A percentile compares a stretch with the other conserved stretches of the same genome.
Conservation (phyloP, 2,888 invertebrate genomes). For the Dynastes maya region DNA sequence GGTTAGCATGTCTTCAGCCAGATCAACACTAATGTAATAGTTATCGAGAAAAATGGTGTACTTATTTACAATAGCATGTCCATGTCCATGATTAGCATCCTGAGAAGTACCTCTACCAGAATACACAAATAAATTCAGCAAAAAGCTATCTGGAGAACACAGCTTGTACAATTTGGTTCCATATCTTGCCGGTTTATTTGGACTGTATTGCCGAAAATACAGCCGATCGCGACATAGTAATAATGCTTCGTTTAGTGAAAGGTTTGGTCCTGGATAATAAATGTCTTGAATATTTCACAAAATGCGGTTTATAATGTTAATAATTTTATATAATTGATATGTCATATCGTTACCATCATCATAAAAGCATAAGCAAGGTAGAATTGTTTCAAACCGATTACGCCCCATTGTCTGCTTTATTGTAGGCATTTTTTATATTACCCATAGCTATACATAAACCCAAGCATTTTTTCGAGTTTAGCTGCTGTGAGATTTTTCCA, state of each 20-base stretch:
- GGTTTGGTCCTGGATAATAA: not conserved
- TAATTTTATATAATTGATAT: not conserved
- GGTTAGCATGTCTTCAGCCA: constrained; percentile 43
- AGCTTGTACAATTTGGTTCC: constrained; percentile 14
- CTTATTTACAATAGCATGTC: too few relatives aligned
- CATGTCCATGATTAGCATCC: not conserved
- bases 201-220: not conserved
- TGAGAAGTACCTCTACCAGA: constrained; percentile 32
- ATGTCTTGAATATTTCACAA: not conserved
- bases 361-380: not conserved
- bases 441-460: not conserved
- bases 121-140: constrained; percentile 34
- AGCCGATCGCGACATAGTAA: not conserved
- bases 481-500: not conserved
- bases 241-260: not conserved
- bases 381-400: not conserved
- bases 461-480: not conserved
- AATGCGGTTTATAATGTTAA: constrained; percentile 2
- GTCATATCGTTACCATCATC: not conserved
- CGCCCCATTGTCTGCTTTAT: not conserved
- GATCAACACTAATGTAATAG: constrained; percentile 43
- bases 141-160: constrained; percentile 18
- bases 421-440: not conserved
- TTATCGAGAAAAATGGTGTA: constrained; percentile 37
- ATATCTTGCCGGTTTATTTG: not conserved